phyloP scores from a whole-genome alignment of 2,888 invertebrate genomes.

The Drosophila greeni region DNA sequence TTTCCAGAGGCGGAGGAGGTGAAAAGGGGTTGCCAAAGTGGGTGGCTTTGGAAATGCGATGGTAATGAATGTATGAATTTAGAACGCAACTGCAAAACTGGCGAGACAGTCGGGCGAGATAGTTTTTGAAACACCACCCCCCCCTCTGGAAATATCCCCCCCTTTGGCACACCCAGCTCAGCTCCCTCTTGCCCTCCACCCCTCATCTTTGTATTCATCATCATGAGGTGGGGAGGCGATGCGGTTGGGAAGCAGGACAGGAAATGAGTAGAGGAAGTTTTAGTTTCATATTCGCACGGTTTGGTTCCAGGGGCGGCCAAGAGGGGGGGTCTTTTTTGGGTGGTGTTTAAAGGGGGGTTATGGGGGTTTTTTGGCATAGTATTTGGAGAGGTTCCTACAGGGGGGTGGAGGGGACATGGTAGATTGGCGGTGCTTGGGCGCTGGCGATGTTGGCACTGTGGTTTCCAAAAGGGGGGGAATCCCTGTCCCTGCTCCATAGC shows the following conservation, averaged over 20 bases:
- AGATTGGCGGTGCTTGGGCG: slow-evolving; percentile 57
- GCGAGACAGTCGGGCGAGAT: slow-evolving; percentile 71
- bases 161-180: not conserved
- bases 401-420: slow-evolving; percentile 58
- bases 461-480: slow-evolving; percentile 22
- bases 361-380: not conserved
- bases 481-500: not conserved
- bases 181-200: too few species aligned
- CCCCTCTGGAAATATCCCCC: not conserved
- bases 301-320: slow-evolving; percentile 5
- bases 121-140: slow-evolving; percentile 63
- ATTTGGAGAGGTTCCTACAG: slow-evolving; percentile 6
- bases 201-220: slow-evolving; percentile 31
- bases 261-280: slow-evolving; percentile 76
- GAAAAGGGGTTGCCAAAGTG: not conserved
- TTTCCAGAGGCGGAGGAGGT: slow-evolving; percentile 13
- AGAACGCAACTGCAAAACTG: slow-evolving; percentile 72
- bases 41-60: slow-evolving; percentile 63
- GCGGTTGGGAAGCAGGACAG: slow-evolving; percentile 46
- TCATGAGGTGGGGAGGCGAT: slow-evolving; percentile 27
- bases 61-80: slow-evolving; percentile 77
- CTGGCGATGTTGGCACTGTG: slow-evolving; percentile 65
- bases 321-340: not conserved
- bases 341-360: not conserved
- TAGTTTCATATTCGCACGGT: slow-evolving; percentile 70